Conservation (phyloP, 2,797 vertebrate genomes). For the Eurystomus glaucurus region DNA sequence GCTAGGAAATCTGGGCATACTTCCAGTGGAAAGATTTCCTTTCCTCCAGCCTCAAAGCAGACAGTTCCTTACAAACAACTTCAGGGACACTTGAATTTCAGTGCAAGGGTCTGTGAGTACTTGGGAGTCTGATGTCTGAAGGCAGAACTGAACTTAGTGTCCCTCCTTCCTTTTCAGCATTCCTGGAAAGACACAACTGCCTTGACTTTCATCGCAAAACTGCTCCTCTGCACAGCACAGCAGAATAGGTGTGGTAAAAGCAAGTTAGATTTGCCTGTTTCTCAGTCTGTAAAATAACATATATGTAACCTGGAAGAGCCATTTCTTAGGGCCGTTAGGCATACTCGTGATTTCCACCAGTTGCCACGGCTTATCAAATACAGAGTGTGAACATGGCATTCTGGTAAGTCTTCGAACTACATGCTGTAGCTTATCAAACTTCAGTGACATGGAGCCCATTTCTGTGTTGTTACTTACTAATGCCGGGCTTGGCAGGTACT, state of each 20-base stretch:
- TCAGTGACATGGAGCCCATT: neutral
- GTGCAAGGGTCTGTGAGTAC: neutral
- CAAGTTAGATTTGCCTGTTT: neutral
- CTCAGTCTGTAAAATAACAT: neutral
- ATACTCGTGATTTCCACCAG: fast-evolving
- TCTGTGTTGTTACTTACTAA: neutral
- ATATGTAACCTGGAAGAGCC: neutral
- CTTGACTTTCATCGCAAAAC: neutral
- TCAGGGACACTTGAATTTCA: neutral
- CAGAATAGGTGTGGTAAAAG: neutral
- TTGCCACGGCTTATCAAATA: neutral
- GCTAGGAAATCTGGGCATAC: neutral
- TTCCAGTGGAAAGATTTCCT: neutral
- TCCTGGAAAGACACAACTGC: neutral
- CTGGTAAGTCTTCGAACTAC: neutral
- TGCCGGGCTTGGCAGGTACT: neutral
- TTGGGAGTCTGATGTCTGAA: neutral
- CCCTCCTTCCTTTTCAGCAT: neutral
- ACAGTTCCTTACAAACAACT: neutral
- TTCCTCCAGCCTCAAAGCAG: neutral
- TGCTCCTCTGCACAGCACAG: neutral
- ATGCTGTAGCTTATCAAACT: neutral
- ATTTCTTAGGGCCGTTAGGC: neutral
- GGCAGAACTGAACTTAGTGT: neutral
- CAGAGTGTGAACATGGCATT: neutral